A percentile compares a stretch with the other conserved stretches of the same genome.
These are phyloP conservation scores for Terrapene triunguis DNA, from an alignment of 2,113 vertebrate species.

Conservation along the genomic window DNA sequence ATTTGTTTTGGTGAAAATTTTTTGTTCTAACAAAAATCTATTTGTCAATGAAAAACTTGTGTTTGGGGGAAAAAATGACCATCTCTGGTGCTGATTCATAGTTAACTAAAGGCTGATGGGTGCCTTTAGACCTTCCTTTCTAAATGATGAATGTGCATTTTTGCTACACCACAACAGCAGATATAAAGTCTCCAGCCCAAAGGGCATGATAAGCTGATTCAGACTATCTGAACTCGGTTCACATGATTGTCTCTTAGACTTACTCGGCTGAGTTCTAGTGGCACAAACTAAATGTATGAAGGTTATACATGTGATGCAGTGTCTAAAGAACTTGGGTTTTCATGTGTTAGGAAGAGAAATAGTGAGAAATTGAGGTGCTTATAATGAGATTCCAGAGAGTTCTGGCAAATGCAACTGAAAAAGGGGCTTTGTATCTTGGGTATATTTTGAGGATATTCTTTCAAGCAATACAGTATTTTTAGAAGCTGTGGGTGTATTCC, in stretches of 20 bases:
- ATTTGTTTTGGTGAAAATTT: not conserved
- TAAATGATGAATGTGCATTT: not conserved
- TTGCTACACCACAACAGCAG: not conserved
- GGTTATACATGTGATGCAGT: not conserved
- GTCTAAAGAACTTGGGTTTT: not conserved
- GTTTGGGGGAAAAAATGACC: not conserved
- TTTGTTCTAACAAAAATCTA: not conserved
- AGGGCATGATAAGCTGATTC: not conserved
- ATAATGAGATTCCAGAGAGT: not conserved
- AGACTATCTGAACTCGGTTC: not conserved
- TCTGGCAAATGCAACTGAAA: not conserved
- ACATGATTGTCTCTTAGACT: accelerated
- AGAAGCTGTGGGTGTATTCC: not conserved
- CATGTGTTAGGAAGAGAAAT: not conserved
- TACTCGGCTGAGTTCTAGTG: accelerated
- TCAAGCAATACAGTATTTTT: not conserved
- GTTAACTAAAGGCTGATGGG: not conserved
- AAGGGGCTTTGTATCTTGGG: not conserved
- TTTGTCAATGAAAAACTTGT: not conserved
- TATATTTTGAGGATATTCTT: not conserved
- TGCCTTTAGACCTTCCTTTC: not conserved
- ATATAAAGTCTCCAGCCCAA: no score
- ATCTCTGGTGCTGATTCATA: not conserved
- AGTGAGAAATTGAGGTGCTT: not conserved
- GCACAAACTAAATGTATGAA: not conserved